phyloP scores from a whole-genome alignment of 2,888 invertebrate species.

The Tuta absoluta region DNA sequence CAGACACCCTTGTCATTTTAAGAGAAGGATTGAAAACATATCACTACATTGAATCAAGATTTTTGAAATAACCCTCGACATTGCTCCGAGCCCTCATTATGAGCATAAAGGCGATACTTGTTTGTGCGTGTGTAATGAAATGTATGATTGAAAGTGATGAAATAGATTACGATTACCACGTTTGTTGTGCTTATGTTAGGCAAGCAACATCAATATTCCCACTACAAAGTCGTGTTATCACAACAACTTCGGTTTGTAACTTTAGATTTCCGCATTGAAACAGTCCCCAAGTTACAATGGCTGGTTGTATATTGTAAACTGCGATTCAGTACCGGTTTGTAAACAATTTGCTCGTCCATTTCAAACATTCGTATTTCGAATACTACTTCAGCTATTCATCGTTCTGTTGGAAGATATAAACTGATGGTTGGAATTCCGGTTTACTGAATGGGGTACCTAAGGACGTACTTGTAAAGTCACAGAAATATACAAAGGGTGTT shows the following conservation, averaged over 20 bases:
- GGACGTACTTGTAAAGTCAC: too few species aligned
- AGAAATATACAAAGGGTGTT: too few species aligned
- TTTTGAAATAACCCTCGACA: too few species aligned
- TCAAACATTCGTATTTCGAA: conserved; percentile 19
- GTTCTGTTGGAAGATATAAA: background rate
- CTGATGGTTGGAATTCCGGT: background rate
- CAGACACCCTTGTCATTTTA: too few species aligned
- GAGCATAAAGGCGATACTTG: too few species aligned
- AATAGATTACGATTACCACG: background rate
- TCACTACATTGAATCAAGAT: too few species aligned
- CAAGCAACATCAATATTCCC: background rate
- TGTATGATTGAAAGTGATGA: too few species aligned
- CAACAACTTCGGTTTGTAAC: conserved; percentile 2
- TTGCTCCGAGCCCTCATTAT: too few species aligned
- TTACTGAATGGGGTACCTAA: too few species aligned
- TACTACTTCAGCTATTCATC: background rate
- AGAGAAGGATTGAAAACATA: too few species aligned
- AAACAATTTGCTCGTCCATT: conserved; percentile 8
- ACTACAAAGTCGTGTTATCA: background rate
- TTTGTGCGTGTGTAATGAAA: too few species aligned
- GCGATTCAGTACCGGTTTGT: conserved; percentile 11
- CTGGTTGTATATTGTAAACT: background rate
- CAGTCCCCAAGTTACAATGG: background rate
- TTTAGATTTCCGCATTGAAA: conserved; percentile 12
- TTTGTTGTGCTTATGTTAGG: background rate